Evolutionary conservation across 2,888 invertebrate species (phyloP).

Genomic region (Thecophora atra): DNA sequence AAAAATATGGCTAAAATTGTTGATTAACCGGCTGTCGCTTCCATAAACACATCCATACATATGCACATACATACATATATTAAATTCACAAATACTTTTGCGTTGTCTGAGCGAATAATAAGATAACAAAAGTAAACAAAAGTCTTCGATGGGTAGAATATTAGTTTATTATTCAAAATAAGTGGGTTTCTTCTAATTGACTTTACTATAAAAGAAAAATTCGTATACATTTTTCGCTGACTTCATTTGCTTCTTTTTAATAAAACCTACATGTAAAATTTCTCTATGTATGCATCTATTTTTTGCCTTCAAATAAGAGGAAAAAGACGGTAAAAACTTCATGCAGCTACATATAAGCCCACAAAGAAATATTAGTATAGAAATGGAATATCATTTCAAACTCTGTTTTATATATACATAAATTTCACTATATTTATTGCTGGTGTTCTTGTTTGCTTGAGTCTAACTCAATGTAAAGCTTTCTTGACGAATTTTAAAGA

Average conservation of each 20-base stretch:
- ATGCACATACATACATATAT: neutral
- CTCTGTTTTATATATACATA: no score
- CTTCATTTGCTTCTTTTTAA: slow-evolving; percentile 14
- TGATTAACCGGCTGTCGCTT: neutral
- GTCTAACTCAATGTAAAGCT: no score
- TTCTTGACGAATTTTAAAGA: no score
- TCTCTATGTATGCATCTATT: neutral
- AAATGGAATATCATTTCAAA: neutral
- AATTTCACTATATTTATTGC: no score
- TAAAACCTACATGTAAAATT: neutral
- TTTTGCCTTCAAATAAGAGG: neutral
- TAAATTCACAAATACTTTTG: neutral
- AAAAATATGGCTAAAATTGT: slow-evolving; percentile 6
- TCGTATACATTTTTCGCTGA: slow-evolving; percentile 12
- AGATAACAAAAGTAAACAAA: neutral
- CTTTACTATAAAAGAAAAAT: neutral
- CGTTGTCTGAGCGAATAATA: neutral
- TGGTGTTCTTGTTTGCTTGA: no score
- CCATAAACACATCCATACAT: no score
- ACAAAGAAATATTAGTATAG: neutral
- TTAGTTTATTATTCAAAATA: slow-evolving; percentile 9
- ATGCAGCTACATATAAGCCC: neutral
- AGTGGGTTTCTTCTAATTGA: neutral
- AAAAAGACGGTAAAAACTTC: neutral
- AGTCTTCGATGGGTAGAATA: neutral